phyloP scores from a whole-genome alignment of 2,113 vertebrate species.

The Chelonoidis abingdonii region DNA sequence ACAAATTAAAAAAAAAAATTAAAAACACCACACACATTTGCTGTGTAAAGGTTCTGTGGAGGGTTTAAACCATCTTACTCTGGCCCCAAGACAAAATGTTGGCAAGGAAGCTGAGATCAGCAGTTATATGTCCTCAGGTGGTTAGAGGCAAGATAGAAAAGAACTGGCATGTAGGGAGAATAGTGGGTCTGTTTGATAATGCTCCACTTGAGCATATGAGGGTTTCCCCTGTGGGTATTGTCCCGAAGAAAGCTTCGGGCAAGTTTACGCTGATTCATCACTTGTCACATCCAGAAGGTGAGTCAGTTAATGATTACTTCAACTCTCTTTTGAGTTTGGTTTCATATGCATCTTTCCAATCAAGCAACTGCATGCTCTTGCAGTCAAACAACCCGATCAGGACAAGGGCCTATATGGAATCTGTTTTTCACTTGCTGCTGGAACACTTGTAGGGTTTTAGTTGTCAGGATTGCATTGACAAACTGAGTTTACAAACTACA shows the following conservation, averaged over 20 bases:
- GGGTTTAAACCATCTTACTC: slow-evolving; percentile 47
- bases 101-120: slow-evolving; percentile 77
- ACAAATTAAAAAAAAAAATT: neutral
- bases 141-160: slow-evolving; percentile 71
- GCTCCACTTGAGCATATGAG: slow-evolving; percentile 71
- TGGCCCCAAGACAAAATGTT: slow-evolving; percentile 23
- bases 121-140: slow-evolving; percentile 76
- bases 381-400: neutral
- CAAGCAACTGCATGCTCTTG: neutral
- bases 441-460: neutral
- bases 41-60: slow-evolving; percentile 39
- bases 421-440: neutral
- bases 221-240: slow-evolving; percentile 73
- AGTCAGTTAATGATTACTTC: slow-evolving; percentile 73
- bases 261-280: slow-evolving; percentile 76
- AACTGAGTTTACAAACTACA: neutral
- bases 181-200: slow-evolving; percentile 74
- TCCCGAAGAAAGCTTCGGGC: slow-evolving; percentile 82
- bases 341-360: slow-evolving; percentile 49
- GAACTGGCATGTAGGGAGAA: slow-evolving; percentile 50
- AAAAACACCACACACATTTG: neutral
- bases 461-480: rapidly evolving
- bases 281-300: slow-evolving; percentile 80
- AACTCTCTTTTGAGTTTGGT: slow-evolving; percentile 57
- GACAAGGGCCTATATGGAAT: neutral